Evolutionary conservation across 1,140 invertebrate genomes (phyloP), one percentile per base, ranked within the genome.

Genomic region (Diorhabda carinulata): DNA sequence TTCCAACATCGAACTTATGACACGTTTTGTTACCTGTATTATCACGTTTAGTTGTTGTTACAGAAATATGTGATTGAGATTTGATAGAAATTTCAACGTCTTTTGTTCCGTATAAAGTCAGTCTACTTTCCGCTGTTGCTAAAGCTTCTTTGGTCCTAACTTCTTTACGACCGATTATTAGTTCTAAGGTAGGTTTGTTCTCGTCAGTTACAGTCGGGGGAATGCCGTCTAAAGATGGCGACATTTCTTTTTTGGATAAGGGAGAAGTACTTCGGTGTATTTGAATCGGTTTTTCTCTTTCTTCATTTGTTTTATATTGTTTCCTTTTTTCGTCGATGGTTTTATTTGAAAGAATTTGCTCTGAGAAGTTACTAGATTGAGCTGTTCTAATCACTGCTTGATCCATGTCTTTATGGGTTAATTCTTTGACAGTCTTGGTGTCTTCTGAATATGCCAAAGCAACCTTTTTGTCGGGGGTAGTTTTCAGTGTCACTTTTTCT

Each of bases 61-160:
- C 78, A 52, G 81, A 84, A 62, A 85, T 85, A 65, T 84, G 82
- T 9, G 83, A 84, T 75, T 85, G 81, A 10, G 84, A 84, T 61
- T 80, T 80, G 63, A 85, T 85, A 4, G 83, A 84, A 65, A 85
- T 85, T 78, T 85, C 82, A 10, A 84, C 79, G 72, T 84, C 82
- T 63, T 79, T 78, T 3, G 80, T 78, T 47, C 82, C 79, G 69
- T 84, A 84, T 4, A 85, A 71, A 9, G 82, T 85, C 6, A 85
- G 74, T 41, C 81, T 74, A 74, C 83, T 85, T 78, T 85, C 83
- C 25, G 84, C 81, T 5, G 80, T 82, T 3, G 84, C 83, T 41
- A 80, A 82, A 4, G 83, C 81, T 71, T 85, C 84, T 67, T 78
- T 79, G 2, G 83, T 84, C 52, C 80, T 77, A 5, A 85, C 79